phyloP scores from a whole-genome alignment of 2,888 invertebrate genomes.

The Eledona agricola region DNA sequence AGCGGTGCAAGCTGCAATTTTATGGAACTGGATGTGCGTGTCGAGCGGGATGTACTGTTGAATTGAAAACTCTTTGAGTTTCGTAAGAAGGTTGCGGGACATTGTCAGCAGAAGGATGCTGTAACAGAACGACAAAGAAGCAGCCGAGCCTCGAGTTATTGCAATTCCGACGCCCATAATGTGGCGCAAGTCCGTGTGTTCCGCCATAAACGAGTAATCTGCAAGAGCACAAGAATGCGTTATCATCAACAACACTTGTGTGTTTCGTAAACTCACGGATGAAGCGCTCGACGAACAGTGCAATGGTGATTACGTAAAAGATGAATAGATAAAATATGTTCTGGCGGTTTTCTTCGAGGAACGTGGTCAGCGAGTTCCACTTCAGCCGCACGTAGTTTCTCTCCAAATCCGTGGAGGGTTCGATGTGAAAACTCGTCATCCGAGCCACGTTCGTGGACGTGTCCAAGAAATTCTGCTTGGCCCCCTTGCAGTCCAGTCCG shows the following conservation, averaged over 20 bases:
- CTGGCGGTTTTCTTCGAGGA: constrained; percentile 93
- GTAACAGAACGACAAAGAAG: constrained; percentile 93
- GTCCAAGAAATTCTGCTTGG: constrained; percentile 93
- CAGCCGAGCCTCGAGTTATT: constrained; percentile 93
- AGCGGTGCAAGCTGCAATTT: constrained; percentile 94
- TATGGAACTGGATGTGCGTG: constrained; percentile 96
- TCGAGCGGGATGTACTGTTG: constrained; percentile 95
- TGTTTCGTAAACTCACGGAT: constrained; percentile 74
- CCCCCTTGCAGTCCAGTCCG: constrained; percentile 93
- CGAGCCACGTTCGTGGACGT: constrained; percentile 93
- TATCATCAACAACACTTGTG: background rate
- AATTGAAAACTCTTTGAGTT: constrained; percentile 91
- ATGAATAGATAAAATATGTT: constrained; percentile 95
- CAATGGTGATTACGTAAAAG: constrained; percentile 93
- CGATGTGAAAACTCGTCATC: constrained; percentile 94
- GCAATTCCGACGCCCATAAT: constrained; percentile 98
- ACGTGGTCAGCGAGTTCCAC: constrained; percentile 89
- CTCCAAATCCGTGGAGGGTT: constrained; percentile 76
- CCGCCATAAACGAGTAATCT: constrained; percentile 96
- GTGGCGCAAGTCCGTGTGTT: constrained; percentile 92
- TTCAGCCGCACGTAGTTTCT: constrained; percentile 78
- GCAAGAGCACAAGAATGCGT: constrained; percentile 47
- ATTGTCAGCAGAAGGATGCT: constrained; percentile 89
- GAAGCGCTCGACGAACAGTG: constrained; percentile 93
- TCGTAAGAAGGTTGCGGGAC: constrained; percentile 91